Percentiles rank a stretch among this genome's conserved stretches.
phyloP scores from a whole-genome alignment of 1,140 invertebrate genomes.

The Ceratosolen fusciceps region DNA sequence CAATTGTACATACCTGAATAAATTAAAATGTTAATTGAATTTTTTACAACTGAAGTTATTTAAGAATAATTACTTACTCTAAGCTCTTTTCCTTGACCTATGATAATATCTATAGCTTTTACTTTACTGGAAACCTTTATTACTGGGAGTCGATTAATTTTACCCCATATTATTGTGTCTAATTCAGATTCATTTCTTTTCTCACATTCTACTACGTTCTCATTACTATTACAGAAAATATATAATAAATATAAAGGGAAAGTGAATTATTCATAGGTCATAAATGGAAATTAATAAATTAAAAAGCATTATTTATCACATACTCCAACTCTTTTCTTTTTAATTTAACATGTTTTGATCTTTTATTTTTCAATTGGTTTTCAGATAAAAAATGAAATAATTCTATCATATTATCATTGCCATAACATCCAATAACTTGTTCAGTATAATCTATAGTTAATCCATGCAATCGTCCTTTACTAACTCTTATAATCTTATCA shows the following conservation, averaged over 20 bases:
- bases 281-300: not conserved
- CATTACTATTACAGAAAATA: constrained; percentile 56
- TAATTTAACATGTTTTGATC: constrained; percentile 84
- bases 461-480: constrained; percentile 81
- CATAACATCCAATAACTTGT: constrained; percentile 85
- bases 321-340: constrained; percentile 73
- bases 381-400: constrained; percentile 85
- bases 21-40: constrained; percentile 7
- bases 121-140: constrained; percentile 80
- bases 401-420: constrained; percentile 86
- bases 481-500: constrained; percentile 83
- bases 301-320: constrained; percentile 24
- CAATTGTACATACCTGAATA: constrained; percentile 70
- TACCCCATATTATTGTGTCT: constrained; percentile 77
- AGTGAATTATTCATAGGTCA: not conserved
- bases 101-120: constrained; percentile 78
- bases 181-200: constrained; percentile 54
- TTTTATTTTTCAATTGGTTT: constrained; percentile 79
- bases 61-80: constrained; percentile 69
- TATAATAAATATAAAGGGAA: constrained; percentile 5
- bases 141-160: constrained; percentile 79
- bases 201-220: constrained; percentile 58
- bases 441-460: constrained; percentile 78
- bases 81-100: constrained; percentile 79
- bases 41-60: constrained; percentile 31